Conservation (phyloP, 2,113 vertebrate genomes). For the Nibea albiflora region DNA sequence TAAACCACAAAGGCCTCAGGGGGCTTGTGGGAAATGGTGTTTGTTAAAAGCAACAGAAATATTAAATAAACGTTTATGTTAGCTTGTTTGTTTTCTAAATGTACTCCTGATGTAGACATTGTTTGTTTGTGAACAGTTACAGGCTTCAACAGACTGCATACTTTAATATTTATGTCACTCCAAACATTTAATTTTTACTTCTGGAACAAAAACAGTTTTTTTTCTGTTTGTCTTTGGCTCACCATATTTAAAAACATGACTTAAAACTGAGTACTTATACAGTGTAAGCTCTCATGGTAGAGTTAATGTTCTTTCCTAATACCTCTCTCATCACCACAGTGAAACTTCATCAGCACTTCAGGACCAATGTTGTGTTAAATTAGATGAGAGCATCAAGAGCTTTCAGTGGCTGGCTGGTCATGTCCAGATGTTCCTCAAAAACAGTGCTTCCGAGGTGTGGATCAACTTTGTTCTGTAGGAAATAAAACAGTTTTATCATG, state of each 20-base stretch:
- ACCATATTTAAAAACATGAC: background rate
- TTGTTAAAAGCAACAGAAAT: background rate
- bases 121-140: too few relatives aligned
- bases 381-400: constrained; percentile 2
- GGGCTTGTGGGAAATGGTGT: background rate
- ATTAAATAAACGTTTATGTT: background rate
- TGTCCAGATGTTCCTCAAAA: constrained; percentile 22
- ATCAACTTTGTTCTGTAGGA: background rate
- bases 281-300: background rate
- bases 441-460: background rate
- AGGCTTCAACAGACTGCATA: too few relatives aligned
- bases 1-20: background rate
- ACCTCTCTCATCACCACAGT: background rate
- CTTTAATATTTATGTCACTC: background rate
- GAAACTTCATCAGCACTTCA: constrained; percentile 14
- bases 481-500: background rate
- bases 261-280: background rate
- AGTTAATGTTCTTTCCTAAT: background rate
- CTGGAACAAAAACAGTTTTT: background rate
- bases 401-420: background rate
- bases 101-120: background rate
- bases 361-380: constrained; percentile 26
- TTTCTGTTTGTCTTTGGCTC: background rate
- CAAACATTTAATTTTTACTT: background rate
- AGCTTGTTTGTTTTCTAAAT: background rate